phyloP scores from a whole-genome alignment of 1,140 invertebrate genomes.

The Cepaea nemoralis region DNA sequence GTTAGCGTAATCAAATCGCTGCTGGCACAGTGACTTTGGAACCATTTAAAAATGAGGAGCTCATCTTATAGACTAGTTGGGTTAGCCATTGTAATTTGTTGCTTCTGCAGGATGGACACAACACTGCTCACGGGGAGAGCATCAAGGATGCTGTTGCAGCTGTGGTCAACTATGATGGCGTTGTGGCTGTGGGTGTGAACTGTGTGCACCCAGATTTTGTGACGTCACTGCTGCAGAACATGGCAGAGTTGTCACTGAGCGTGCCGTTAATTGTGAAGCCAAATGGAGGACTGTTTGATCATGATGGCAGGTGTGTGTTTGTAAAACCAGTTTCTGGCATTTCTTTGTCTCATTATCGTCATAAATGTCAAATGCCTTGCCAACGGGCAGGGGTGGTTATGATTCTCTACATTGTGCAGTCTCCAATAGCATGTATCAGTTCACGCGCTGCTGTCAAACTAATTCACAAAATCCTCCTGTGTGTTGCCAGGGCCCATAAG shows the following conservation, averaged over 20 bases:
- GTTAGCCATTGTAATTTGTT: too few species aligned
- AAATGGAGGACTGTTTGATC: constrained; percentile 80
- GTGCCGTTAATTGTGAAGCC: constrained; percentile 79
- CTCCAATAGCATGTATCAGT: too few species aligned
- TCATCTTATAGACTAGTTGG: too few species aligned
- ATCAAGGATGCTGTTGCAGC: constrained; percentile 77
- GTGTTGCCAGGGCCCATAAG: too few species aligned
- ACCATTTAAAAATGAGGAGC: not conserved
- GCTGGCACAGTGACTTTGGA: not conserved
- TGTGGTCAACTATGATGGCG: constrained; percentile 76
- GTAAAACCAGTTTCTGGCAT: too few species aligned
- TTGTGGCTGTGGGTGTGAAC: constrained; percentile 87
- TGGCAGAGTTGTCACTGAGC: constrained; percentile 29
- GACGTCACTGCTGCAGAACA: constrained; percentile 73
- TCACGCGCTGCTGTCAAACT: too few species aligned
- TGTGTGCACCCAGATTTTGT: constrained; percentile 81
- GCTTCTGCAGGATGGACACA: constrained; percentile 60
- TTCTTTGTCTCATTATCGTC: too few species aligned
- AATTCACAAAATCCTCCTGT: too few species aligned
- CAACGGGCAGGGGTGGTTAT: too few species aligned
- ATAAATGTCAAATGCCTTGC: too few species aligned
- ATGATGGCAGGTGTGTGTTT: constrained; percentile 57
- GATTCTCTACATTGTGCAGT: too few species aligned
- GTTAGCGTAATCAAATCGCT: not conserved
- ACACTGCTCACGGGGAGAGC: constrained; percentile 77